A percentile compares a stretch with the other conserved stretches of the same genome.
Evolutionary conservation across 2,113 vertebrate species (phyloP).

Genomic region (Silurus asotus): DNA sequence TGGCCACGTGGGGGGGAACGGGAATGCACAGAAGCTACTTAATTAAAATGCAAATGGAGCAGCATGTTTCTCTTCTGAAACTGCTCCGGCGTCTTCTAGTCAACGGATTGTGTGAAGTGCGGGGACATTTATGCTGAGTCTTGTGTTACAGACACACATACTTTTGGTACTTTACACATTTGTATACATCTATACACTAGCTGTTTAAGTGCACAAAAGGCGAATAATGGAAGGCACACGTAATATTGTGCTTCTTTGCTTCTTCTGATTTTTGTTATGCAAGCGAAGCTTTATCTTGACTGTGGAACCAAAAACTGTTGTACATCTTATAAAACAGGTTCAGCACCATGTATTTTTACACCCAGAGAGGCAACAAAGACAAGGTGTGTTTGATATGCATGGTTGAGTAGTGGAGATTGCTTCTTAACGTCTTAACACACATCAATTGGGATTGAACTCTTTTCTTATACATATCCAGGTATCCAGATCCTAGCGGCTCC

Average conservation of each 20-base stretch:
- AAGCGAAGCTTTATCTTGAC: background rate
- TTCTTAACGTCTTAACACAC: background rate
- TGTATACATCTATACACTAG: background rate
- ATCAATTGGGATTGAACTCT: background rate
- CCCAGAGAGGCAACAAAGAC: background rate
- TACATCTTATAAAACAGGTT: background rate
- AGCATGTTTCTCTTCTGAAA: constrained; percentile 37
- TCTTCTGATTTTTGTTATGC: background rate
- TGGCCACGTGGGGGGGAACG: constrained; percentile 49
- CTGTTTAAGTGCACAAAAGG: background rate
- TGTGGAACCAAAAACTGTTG: background rate
- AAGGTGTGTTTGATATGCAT: background rate
- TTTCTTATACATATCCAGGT: background rate
- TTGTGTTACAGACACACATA: background rate
- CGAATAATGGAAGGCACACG: background rate
- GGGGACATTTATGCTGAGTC: background rate
- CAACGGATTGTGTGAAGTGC: background rate
- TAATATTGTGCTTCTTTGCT: background rate
- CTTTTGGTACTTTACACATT: background rate
- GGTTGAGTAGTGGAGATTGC: background rate
- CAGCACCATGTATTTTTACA: background rate
- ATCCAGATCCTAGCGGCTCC: no score
- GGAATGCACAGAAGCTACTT: constrained; percentile 60
- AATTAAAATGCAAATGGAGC: constrained; percentile 74
- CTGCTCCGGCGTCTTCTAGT: background rate